Evolutionary conservation across 2,797 vertebrate genomes (phyloP).

Genomic region (Scyliorhinus canicula): DNA sequence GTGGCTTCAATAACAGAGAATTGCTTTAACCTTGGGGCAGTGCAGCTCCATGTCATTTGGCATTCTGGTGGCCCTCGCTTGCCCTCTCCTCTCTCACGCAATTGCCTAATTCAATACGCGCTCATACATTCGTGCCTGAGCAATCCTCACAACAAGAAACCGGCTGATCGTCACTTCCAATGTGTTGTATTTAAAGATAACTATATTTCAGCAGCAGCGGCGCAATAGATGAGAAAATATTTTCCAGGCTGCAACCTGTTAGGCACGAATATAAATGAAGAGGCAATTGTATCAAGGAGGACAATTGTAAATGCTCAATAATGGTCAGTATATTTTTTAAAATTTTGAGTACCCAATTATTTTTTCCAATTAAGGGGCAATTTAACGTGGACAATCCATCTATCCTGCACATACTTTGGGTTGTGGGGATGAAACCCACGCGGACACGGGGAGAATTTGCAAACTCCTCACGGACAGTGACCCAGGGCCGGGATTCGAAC

Average conservation of each 20-base stretch:
- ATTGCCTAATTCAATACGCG: slow-evolving; percentile 44
- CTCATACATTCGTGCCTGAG: slow-evolving; percentile 44
- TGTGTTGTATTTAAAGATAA: not conserved
- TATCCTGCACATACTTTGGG: too few relatives aligned
- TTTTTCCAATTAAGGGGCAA: too few relatives aligned
- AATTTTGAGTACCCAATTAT: too few relatives aligned
- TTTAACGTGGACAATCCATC: too few relatives aligned
- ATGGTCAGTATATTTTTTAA: not conserved
- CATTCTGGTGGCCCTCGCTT: slow-evolving; percentile 42
- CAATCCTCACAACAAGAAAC: slow-evolving; percentile 12
- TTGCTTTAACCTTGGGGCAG: slow-evolving; percentile 55
- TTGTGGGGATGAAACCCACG: too few relatives aligned
- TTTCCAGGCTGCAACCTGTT: not conserved
- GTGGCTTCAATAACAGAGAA: slow-evolving; percentile 57
- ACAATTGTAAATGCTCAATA: not conserved
- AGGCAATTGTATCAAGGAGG: not conserved
- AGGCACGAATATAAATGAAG: not conserved
- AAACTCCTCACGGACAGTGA: too few relatives aligned
- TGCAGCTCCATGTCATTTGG: slow-evolving; percentile 47
- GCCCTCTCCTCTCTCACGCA: slow-evolving; percentile 49
- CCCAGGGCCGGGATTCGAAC: too few relatives aligned
- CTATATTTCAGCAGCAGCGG: not conserved
- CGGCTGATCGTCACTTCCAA: slow-evolving; percentile 40
- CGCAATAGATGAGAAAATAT: not conserved
- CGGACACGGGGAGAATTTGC: too few relatives aligned